Evolutionary conservation across 2,797 vertebrate species (phyloP), one percentile per base, ranked within the genome.

Genomic region (Coregonus suidteri): DNA sequence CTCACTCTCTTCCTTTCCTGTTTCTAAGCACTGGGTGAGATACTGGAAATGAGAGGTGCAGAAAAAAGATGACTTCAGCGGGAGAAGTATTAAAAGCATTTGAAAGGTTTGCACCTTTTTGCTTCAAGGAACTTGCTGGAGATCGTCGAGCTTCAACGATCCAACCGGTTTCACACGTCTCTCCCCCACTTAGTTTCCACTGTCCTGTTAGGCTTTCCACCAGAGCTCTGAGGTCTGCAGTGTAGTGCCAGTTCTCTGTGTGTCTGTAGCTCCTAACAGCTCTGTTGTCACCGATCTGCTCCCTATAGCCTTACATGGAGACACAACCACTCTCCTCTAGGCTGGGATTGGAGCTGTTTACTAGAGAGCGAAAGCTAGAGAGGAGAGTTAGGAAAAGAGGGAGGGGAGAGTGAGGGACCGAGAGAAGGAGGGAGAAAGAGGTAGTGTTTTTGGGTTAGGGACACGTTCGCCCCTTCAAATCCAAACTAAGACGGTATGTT

Each of bases 301-400:
- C 66, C 31, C 31, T 13, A 37, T n/a, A 37, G 16, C 68, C 68
- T 20, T 70, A 70, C 16, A 70, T 70, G 68, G 68, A 70, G 68
- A 70, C 35, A 70, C 30, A 54, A 52, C 25, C 16, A 7, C 6
- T n/a, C 25, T 73, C 9, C 9, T 18, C 71, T 34, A 52, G 71
- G 66, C 13, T 30, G 3, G 66, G 34, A 34, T 47, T 65, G n/a
- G n/a, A 30, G 15, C 30, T 35, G 31, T 67, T 30, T 16, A 13
- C 35, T 18, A n/a, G 34, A n/a, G 15, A 69, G 41, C 2, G 41
- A 47, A 47, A 3, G 41, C 41, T 35, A 18, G 37, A 70, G 37
- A 41, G 68, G 37, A 47, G 35, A 47, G 35, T n/a, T 35, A 13
- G 2, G 35, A 41, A n/a, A 16, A 47, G 18, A 70, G 68, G 37